A percentile compares a stretch with the other conserved stretches of the same genome.
phyloP scores from a whole-genome alignment of 2,888 invertebrate genomes.

The Nebria brevicollis region DNA sequence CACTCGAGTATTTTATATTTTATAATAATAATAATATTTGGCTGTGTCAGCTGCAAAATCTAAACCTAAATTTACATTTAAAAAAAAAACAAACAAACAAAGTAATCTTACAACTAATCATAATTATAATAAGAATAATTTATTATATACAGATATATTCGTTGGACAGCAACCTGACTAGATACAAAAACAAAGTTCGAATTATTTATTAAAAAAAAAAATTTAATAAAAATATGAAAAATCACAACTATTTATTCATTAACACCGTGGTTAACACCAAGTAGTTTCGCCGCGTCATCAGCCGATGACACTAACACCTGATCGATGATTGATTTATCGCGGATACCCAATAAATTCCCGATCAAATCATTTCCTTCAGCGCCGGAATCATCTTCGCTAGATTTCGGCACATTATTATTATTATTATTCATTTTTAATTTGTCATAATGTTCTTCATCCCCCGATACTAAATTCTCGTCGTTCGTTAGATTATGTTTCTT shows the following conservation, averaged over 20 bases:
- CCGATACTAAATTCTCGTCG: slow-evolving; percentile 63
- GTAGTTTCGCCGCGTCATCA: slow-evolving; percentile 88
- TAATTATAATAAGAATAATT: slow-evolving; percentile 29
- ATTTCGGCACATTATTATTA: slow-evolving; percentile 66
- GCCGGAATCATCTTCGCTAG: slow-evolving; percentile 60
- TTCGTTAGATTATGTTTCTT: slow-evolving; percentile 80
- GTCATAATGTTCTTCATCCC: slow-evolving; percentile 61
- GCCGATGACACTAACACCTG: slow-evolving; percentile 83
- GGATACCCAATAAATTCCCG: slow-evolving; percentile 88
- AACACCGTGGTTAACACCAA: slow-evolving; percentile 74
- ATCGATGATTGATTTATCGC: slow-evolving; percentile 86
- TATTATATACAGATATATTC: slow-evolving; percentile 33
- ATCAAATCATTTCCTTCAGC: slow-evolving; percentile 80
- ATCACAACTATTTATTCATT: slow-evolving; percentile 30
- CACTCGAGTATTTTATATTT: slow-evolving; percentile 20
- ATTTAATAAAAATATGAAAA: background rate
- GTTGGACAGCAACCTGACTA: slow-evolving; percentile 45
- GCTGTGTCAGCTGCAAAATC: slow-evolving; percentile 42
- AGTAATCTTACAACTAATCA: slow-evolving; percentile 23
- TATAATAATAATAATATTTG: slow-evolving; percentile 23
- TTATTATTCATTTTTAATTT: slow-evolving; percentile 58
- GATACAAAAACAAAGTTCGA: slow-evolving; percentile 45
- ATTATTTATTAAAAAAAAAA: background rate
- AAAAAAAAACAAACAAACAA: slow-evolving; percentile 15
- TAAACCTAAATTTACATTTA: slow-evolving; percentile 19